phyloP scores from a whole-genome alignment of 2,888 invertebrate species.

The Serrognathus titanus region DNA sequence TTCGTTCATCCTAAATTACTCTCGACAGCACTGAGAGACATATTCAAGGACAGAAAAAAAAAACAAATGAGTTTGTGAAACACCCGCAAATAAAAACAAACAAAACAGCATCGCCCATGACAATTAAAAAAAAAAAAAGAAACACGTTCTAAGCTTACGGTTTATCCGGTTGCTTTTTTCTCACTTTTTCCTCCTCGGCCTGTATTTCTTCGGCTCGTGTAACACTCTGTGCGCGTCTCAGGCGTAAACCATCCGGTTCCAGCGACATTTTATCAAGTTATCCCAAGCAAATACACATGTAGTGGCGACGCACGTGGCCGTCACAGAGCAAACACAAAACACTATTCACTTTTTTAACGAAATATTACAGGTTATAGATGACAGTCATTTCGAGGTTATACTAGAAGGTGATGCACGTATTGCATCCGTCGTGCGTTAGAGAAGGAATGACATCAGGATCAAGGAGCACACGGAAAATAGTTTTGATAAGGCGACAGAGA shows the following conservation, averaged over 20 bases:
- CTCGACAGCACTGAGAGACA: not conserved
- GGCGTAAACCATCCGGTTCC: slow-evolving; percentile 53
- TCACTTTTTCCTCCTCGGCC: slow-evolving; percentile 72
- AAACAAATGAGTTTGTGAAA: not conserved
- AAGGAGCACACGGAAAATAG: no score
- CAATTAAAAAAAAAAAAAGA: slow-evolving; percentile 5
- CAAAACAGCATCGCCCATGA: not conserved
- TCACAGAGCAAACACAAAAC: no score
- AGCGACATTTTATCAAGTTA: slow-evolving; percentile 35
- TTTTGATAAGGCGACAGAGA: no score
- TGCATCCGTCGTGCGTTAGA: no score
- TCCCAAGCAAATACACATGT: no score
- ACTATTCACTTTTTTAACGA: not conserved
- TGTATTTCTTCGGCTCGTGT: slow-evolving; percentile 85
- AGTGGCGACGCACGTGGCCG: no score
- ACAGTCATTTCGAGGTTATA: no score
- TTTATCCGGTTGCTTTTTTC: slow-evolving; percentile 79
- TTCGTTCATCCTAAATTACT: no score
- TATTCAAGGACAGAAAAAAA: not conserved
- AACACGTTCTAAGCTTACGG: slow-evolving; percentile 63
- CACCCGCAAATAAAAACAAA: not conserved
- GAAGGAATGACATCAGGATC: no score
- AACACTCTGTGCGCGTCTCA: slow-evolving; percentile 78
- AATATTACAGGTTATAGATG: not conserved
- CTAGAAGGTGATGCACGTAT: no score